phyloP scores from a whole-genome alignment of 2,113 vertebrate species.

The Sula dactylatra region DNA sequence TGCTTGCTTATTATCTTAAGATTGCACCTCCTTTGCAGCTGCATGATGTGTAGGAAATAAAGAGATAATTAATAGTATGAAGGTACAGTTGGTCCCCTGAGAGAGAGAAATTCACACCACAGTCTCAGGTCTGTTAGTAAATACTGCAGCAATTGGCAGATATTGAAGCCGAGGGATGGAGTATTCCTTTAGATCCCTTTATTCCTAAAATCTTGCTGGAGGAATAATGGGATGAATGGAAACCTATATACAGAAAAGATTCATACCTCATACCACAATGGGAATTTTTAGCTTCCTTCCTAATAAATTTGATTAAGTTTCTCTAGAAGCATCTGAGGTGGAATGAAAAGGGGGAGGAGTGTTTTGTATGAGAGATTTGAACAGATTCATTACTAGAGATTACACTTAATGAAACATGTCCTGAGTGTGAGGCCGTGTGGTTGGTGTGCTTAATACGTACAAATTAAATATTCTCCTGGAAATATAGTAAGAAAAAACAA shows the following conservation, averaged over 20 bases:
- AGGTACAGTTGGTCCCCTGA: not conserved
- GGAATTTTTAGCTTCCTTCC: not conserved
- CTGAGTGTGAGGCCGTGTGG: slow-evolving; percentile 35
- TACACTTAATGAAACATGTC: slow-evolving; percentile 72
- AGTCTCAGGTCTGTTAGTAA: not conserved
- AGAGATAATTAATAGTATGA: slow-evolving; percentile 25
- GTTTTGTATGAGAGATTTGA: slow-evolving; percentile 55
- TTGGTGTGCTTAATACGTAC: slow-evolving; percentile 66
- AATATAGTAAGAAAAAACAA: slow-evolving; percentile 69
- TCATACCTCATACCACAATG: not conserved
- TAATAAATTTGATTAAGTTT: slow-evolving; percentile 49
- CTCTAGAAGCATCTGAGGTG: slow-evolving; percentile 27
- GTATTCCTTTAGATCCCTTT: not conserved
- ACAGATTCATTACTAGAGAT: slow-evolving; percentile 73
- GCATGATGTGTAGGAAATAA: not conserved
- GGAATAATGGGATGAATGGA: not conserved
- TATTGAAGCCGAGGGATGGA: not conserved
- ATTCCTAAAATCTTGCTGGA: not conserved
- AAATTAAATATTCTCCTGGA: slow-evolving; percentile 75
- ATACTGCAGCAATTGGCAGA: not conserved
- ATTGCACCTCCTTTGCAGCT: slow-evolving; percentile 10
- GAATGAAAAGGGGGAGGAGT: slow-evolving; percentile 45
- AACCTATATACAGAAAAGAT: not conserved
- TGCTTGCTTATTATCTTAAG: not conserved
- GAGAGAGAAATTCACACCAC: not conserved